A percentile compares a stretch with the other conserved stretches of the same genome.
These are phyloP conservation scores for Patagioenas fasciata DNA, from an alignment of 2,113 vertebrate species.

Conservation along the genomic window DNA sequence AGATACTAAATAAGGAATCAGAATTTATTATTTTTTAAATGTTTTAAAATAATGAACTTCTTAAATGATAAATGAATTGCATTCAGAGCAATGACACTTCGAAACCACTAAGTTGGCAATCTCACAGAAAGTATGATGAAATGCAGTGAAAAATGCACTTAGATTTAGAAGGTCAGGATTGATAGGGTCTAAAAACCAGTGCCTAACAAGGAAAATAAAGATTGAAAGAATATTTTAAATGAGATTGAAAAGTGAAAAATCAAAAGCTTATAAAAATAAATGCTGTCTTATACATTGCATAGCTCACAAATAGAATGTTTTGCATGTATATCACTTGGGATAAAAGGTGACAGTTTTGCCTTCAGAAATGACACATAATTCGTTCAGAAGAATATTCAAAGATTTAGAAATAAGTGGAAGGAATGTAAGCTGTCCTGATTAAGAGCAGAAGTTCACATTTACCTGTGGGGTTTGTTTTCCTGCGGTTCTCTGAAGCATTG, in stretches of 20 bases:
- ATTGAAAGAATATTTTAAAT: constrained; percentile 19
- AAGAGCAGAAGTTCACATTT: background rate
- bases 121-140: background rate
- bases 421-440: background rate
- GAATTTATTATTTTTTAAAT: background rate
- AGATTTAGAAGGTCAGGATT: background rate
- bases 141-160: background rate
- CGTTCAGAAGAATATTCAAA: background rate
- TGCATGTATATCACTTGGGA: background rate
- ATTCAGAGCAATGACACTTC: background rate
- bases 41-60: background rate
- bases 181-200: background rate
- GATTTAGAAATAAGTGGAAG: background rate
- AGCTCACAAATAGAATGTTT: background rate
- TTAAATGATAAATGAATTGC: background rate
- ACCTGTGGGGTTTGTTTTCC: background rate
- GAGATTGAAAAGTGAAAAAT: constrained; percentile 4
- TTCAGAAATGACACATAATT: background rate
- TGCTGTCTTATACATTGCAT: background rate
- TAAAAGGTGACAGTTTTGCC: background rate
- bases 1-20: background rate
- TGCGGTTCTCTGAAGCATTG: background rate
- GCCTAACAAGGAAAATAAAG: background rate
- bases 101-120: background rate
- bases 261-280: background rate